Evolutionary conservation across 2,113 vertebrate species (phyloP).

Genomic region (Ia io): DNA sequence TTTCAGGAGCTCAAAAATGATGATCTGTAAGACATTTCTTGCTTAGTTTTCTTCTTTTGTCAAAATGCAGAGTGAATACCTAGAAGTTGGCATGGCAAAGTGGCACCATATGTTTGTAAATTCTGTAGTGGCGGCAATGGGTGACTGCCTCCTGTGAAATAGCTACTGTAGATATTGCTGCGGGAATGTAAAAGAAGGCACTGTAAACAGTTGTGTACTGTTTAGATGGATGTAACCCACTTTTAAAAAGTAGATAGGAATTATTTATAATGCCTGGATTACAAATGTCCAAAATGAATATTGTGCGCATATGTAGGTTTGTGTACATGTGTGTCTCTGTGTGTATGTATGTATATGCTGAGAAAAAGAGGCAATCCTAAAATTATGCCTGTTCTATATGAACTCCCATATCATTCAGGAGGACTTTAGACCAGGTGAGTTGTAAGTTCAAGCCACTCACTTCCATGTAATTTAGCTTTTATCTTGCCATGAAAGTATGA

Average conservation of each 20-base stretch:
- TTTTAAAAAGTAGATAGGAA: neutral
- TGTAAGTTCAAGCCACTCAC: neutral
- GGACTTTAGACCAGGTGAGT: neutral
- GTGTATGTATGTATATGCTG: neutral
- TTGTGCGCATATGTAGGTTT: neutral
- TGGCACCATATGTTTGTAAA: slow-evolving; percentile 61
- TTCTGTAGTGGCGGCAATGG: slow-evolving; percentile 30
- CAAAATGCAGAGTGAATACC: slow-evolving; percentile 41
- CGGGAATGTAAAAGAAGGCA: neutral
- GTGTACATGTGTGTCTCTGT: neutral
- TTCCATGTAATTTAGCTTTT: neutral
- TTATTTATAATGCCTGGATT: neutral
- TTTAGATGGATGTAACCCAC: neutral
- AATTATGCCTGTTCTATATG: neutral
- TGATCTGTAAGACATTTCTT: neutral
- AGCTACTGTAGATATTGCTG: neutral
- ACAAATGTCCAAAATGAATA: neutral
- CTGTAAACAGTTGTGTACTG: slow-evolving; percentile 29
- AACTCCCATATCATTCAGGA: neutral
- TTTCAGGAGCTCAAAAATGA: neutral
- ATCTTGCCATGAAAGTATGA: neutral
- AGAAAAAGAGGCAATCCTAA: neutral
- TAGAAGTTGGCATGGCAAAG: slow-evolving; percentile 56
- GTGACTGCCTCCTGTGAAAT: slow-evolving; percentile 63
- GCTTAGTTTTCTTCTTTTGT: slow-evolving; percentile 11